These are phyloP conservation scores for Clostera curtula DNA, from an alignment of 2,888 invertebrate genomes.

Conservation along the genomic window DNA sequence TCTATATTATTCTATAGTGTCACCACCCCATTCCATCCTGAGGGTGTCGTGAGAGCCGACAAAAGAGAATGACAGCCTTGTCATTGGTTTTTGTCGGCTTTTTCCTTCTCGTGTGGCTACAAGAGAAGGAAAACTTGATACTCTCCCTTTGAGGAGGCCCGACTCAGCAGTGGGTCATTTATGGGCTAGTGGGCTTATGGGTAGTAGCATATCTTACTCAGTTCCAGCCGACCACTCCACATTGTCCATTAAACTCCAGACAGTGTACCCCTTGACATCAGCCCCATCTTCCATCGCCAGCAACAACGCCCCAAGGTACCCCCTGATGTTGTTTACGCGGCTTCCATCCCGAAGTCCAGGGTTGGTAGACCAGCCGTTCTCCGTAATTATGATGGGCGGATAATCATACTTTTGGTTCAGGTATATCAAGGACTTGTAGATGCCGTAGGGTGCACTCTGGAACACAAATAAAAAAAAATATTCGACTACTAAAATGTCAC, in stretches of 20 bases:
- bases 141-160: too few species aligned
- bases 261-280: slow-evolving; percentile 69
- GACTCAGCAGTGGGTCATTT: too few species aligned
- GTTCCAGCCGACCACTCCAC: slow-evolving; percentile 78
- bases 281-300: slow-evolving; percentile 68
- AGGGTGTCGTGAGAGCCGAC: too few species aligned
- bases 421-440: slow-evolving; percentile 47
- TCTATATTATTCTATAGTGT: too few species aligned
- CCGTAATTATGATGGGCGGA: slow-evolving; percentile 62
- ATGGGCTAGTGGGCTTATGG: too few species aligned
- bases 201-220: slow-evolving; percentile 39
- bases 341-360: slow-evolving; percentile 53
- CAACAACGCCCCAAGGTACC: slow-evolving; percentile 58
- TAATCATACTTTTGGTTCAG: slow-evolving; percentile 46
- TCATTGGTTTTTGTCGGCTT: too few species aligned
- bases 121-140: too few species aligned
- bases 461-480: slow-evolving; percentile 9
- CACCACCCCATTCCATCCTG: too few species aligned
- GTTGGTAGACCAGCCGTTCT: slow-evolving; percentile 74
- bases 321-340: slow-evolving; percentile 48
- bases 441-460: slow-evolving; percentile 54
- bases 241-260: slow-evolving; percentile 80
- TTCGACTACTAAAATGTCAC: too few species aligned
- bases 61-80: too few species aligned
- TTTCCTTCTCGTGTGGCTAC: too few species aligned